Conservation (phyloP, 2,888 invertebrate species). For the Phortica okadai region DNA sequence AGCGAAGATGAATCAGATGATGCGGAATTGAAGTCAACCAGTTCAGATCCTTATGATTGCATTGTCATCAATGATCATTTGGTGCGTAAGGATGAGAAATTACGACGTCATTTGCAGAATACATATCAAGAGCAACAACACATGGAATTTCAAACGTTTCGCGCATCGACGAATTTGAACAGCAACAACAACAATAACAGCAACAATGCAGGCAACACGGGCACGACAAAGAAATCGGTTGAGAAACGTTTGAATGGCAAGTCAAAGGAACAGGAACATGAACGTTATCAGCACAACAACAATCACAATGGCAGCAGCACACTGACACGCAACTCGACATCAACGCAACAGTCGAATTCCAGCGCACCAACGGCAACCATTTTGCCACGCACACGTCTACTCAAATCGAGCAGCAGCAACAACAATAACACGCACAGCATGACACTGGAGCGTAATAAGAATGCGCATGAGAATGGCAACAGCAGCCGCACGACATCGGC, state of each 20-base stretch:
- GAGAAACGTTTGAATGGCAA: constrained; percentile 51
- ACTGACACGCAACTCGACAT: constrained; percentile 77
- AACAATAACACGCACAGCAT: constrained; percentile 44
- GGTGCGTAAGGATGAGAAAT: constrained; percentile 77
- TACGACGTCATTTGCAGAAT: constrained; percentile 74
- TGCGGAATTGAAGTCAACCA: constrained; percentile 79
- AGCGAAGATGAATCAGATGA: constrained; percentile 81
- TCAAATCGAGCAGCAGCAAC: constrained; percentile 73
- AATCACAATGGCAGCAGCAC: constrained; percentile 78
- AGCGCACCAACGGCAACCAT: constrained; percentile 72
- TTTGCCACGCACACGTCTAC: constrained; percentile 72
- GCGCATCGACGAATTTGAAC: constrained; percentile 76
- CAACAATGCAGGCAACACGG: constrained; percentile 75
- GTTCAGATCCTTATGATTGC: constrained; percentile 87
- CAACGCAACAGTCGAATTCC: constrained; percentile 62
- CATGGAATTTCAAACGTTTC: constrained; percentile 77
- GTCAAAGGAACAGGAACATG: constrained; percentile 58
- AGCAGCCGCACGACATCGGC: neutral
- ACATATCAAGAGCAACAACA: constrained; percentile 73
- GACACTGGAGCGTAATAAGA: constrained; percentile 62
- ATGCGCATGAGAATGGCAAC: constrained; percentile 50
- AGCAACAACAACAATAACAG: constrained; percentile 75
- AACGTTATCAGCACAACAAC: constrained; percentile 19
- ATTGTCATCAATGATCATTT: constrained; percentile 89
- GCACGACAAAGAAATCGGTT: constrained; percentile 72